These are phyloP conservation scores for Galbula dea DNA, from an alignment of 2,113 vertebrate species.

Conservation along the genomic window DNA sequence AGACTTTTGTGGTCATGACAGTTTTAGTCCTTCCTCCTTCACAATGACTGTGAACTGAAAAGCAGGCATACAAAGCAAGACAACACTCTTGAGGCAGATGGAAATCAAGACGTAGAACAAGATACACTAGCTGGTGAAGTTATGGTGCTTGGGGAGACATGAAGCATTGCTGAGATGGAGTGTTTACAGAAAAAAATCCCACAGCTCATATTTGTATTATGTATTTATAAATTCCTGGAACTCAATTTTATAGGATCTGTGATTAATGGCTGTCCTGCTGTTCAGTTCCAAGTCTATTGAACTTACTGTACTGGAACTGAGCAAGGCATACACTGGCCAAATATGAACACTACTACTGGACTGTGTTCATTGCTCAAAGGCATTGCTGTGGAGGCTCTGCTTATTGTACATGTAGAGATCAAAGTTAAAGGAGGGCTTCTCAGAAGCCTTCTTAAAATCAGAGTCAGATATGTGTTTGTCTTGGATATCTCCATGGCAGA, in stretches of 20 bases:
- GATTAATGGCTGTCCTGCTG: slow-evolving; percentile 42
- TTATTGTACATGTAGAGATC: background rate
- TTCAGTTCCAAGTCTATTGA: slow-evolving; percentile 26
- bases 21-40: background rate
- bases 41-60: background rate
- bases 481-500: background rate
- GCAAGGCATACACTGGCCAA: background rate
- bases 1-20: background rate
- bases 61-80: background rate
- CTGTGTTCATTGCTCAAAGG: background rate
- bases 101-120: background rate
- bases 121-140: background rate
- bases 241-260: slow-evolving; percentile 56
- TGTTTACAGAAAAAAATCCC: slow-evolving; percentile 52
- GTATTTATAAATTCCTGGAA: slow-evolving; percentile 59
- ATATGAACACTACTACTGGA: background rate
- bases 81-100: background rate
- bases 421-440: background rate
- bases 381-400: background rate
- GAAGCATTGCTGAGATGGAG: background rate
- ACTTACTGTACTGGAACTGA: slow-evolving; percentile 44
- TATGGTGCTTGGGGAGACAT: background rate
- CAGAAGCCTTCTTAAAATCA: background rate
- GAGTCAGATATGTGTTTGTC: background rate
- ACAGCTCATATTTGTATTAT: slow-evolving; percentile 45